These are phyloP conservation scores for Leucoraja erinaceus DNA, from an alignment of 2,113 vertebrate genomes.

Conservation along the genomic window DNA sequence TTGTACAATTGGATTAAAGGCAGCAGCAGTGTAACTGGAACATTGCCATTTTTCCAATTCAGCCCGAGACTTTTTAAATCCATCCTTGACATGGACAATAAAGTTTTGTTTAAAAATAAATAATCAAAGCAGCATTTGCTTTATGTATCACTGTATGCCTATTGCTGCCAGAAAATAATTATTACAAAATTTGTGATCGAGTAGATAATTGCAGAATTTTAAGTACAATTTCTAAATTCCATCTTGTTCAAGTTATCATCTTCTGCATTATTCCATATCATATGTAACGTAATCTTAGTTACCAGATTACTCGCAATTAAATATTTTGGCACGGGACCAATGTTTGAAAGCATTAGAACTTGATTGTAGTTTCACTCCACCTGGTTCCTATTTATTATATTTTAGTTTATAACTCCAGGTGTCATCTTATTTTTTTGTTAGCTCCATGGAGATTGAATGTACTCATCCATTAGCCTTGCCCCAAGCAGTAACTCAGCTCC, in stretches of 20 bases:
- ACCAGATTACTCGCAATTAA: conserved; percentile 4
- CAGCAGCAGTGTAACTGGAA: conserved; percentile 17
- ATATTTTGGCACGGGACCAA: not conserved
- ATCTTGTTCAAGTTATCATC: not conserved
- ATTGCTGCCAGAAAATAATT: not conserved
- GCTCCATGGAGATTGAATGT: conserved; percentile 49
- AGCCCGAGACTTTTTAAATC: not conserved
- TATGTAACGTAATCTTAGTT: conserved; percentile 14
- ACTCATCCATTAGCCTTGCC: conserved; percentile 48
- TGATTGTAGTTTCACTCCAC: not conserved
- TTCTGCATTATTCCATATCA: not conserved
- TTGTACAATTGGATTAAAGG: not conserved
- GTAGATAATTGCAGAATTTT: not conserved
- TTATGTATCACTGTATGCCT: not conserved
- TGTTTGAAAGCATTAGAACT: not conserved
- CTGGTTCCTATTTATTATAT: not conserved
- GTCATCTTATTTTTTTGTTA: conserved; percentile 41
- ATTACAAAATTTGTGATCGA: not conserved
- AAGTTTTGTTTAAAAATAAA: not conserved
- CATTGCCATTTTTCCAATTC: not conserved
- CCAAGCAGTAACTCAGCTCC: conserved; percentile 51
- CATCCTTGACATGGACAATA: not conserved
- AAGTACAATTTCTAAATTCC: not conserved
- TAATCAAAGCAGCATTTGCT: not conserved
- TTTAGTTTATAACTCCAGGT: not conserved